Evolutionary conservation across 2,113 vertebrate species (phyloP).

Genomic region (Lepus americanus): DNA sequence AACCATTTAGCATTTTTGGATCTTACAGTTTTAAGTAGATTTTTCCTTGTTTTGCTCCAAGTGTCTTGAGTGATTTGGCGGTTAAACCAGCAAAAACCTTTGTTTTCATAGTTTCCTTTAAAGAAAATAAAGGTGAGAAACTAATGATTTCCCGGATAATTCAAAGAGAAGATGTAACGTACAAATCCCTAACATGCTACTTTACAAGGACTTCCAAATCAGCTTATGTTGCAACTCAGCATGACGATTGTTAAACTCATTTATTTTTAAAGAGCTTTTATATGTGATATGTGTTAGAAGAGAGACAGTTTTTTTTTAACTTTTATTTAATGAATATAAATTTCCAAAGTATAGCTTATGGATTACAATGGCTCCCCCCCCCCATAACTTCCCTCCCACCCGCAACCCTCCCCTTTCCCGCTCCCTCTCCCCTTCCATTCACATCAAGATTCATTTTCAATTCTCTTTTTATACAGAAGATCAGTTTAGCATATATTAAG

Average conservation of each 20-base stretch:
- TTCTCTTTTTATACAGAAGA: too few species aligned
- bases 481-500: too few species aligned
- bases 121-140: constrained; percentile 77
- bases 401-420: too few species aligned
- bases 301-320: not conserved
- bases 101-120: constrained; percentile 72
- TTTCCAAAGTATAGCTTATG: too few species aligned
- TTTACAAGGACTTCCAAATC: constrained; percentile 62
- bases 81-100: constrained; percentile 72
- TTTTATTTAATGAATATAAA: too few species aligned
- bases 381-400: too few species aligned
- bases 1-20: constrained; percentile 53
- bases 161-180: constrained; percentile 78
- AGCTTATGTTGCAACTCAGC: constrained; percentile 76
- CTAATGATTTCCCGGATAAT: constrained; percentile 78
- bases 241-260: constrained; percentile 75
- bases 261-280: constrained; percentile 80
- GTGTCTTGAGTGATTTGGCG: constrained; percentile 65
- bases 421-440: too few species aligned
- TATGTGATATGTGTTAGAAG: constrained; percentile 59
- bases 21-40: constrained; percentile 70
- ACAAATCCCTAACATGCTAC: constrained; percentile 75
- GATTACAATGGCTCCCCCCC: too few species aligned
- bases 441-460: too few species aligned
- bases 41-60: constrained; percentile 68